Evolutionary conservation across 2,797 vertebrate genomes (phyloP).

Genomic region (Semotilus atromaculatus): DNA sequence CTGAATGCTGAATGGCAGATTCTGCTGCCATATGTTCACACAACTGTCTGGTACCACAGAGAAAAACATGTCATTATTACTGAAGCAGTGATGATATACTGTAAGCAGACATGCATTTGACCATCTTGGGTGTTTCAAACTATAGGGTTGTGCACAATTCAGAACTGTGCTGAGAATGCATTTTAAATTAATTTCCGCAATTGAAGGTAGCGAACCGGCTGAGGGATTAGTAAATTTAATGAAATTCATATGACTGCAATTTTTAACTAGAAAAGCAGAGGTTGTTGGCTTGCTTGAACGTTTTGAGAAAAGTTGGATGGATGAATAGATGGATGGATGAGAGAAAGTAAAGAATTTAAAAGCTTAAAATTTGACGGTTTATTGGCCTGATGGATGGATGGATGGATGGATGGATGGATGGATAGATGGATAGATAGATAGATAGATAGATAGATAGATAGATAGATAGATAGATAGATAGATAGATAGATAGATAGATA

Average conservation of each 20-base stretch:
- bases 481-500: no score
- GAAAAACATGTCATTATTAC: constrained; percentile 37
- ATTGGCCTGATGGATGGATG: rapidly evolving
- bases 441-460: background rate
- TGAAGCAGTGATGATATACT: constrained; percentile 54
- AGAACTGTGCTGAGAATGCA: background rate
- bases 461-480: rapidly evolving
- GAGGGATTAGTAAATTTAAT: background rate
- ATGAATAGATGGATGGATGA: background rate
- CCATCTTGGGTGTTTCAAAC: background rate
- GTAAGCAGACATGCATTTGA: background rate
- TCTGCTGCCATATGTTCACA: constrained; percentile 36
- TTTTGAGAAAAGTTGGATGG: background rate
- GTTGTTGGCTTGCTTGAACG: background rate
- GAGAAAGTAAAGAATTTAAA: no score
- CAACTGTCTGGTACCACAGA: constrained; percentile 39
- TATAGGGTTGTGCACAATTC: background rate
- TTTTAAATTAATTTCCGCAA: background rate
- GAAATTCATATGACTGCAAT: no score
- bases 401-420: rapidly evolving
- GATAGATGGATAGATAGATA: background rate
- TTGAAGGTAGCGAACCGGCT: background rate
- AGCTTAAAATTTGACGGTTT: no score
- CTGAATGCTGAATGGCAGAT: constrained; percentile 34
- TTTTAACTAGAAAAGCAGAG: background rate